Evolutionary conservation across 2,888 invertebrate genomes (phyloP), one percentile per base, ranked within the genome.

Genomic region (Tillus elongatus): DNA sequence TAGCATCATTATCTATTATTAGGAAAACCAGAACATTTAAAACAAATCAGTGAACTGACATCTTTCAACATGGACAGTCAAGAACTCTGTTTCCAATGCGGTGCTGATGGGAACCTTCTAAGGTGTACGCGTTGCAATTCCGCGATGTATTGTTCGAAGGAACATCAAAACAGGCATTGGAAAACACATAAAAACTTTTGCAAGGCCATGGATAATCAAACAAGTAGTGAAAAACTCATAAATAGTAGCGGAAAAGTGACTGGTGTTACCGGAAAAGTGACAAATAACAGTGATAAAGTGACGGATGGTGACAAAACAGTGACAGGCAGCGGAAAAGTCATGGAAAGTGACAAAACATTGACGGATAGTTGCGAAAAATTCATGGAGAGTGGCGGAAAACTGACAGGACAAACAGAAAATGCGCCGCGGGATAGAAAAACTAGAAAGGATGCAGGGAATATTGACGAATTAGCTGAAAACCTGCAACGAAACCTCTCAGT

Each of bases 161-260:
- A 78, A 44, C 88, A 89, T 61, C 88, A 88, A 64, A 76, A 74
- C 45, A 69, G 75, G 53, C 82, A 88, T 59, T 88, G 87, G 87
- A 78, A 77, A 57, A 71, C 69, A 47, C 88, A 89, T 58, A 85
- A 78, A 68, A n/a, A 6, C 24, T 68, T 71, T 50, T 81, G 80
- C 59, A 43, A 41, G 32, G 13, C 35, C 35, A 15, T 15, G 24
- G 3, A n/a, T 36, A 14, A 27, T 32, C 3, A 16, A 35, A 24
- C 14, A 36, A 24, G 30, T 10, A 10, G 14, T 15, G 4, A 15
- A 32, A 11, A 13, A 26, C 43, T 48, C 15, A n/a, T n/a, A n/a
- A n/a, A n/a, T n/a, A 35, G 12, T 12, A 15, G 11, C 4, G 12
- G 26, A 13, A 13, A 28, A 42, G 46, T 15, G 6, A 19, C 24